A percentile compares a stretch with the other conserved stretches of the same genome.
Evolutionary conservation across 2,797 vertebrate species (phyloP).

Genomic region (Myoxocephalus aenaeus): DNA sequence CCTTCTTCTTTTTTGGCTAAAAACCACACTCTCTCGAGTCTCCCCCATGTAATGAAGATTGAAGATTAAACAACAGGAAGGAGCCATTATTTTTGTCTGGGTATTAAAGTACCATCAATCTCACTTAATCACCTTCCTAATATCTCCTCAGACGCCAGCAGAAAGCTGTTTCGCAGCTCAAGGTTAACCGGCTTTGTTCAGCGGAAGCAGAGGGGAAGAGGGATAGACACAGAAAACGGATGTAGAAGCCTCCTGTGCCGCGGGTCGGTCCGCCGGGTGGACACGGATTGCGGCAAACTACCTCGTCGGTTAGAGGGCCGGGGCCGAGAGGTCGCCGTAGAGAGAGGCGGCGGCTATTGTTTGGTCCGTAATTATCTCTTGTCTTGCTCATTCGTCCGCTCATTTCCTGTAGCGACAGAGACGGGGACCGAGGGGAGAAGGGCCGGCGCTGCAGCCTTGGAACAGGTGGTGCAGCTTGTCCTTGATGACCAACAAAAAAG

Average conservation of each 20-base stretch:
- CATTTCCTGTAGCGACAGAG: slow-evolving; percentile 62
- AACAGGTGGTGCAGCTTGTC: slow-evolving; percentile 68
- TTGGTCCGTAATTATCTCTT: slow-evolving; percentile 70
- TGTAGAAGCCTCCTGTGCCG: slow-evolving; percentile 23
- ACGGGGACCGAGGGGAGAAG: slow-evolving; percentile 16
- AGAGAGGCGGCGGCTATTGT: slow-evolving; percentile 67
- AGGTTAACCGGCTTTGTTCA: slow-evolving; percentile 84
- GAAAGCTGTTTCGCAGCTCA: slow-evolving; percentile 79
- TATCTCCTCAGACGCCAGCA: slow-evolving; percentile 77
- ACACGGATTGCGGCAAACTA: slow-evolving; percentile 44
- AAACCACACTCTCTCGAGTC: slow-evolving; percentile 65
- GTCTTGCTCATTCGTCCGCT: slow-evolving; percentile 61
- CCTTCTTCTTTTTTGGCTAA: slow-evolving; percentile 68
- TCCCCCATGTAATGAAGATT: slow-evolving; percentile 83
- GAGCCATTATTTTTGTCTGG: slow-evolving; percentile 82
- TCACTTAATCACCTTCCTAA: slow-evolving; percentile 85
- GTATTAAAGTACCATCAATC: slow-evolving; percentile 86
- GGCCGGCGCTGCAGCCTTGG: slow-evolving; percentile 43
- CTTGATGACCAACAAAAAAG: slow-evolving; percentile 60
- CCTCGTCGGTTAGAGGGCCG: slow-evolving; percentile 33
- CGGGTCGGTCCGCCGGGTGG: slow-evolving; percentile 43
- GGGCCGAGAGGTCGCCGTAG: slow-evolving; percentile 56
- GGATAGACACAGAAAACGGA: slow-evolving; percentile 34
- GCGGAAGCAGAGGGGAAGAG: slow-evolving; percentile 37
- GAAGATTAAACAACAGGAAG: slow-evolving; percentile 85